These are phyloP conservation scores for Hirtodrosophila confusa DNA, from an alignment of 2,888 invertebrate species.

Conservation along the genomic window DNA sequence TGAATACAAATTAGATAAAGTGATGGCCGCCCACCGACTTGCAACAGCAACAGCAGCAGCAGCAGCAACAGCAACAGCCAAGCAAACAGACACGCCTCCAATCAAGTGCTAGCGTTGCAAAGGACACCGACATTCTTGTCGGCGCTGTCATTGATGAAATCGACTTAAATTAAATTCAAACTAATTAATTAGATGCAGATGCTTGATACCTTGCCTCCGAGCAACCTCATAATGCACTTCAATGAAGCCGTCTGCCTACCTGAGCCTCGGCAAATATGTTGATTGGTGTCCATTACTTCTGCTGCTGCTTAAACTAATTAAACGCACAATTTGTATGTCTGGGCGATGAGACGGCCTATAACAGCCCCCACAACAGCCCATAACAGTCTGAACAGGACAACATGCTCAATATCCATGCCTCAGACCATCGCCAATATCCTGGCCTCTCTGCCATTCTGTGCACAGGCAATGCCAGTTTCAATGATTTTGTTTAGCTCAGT, in stretches of 20 bases:
- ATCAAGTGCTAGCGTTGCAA: constrained; percentile 44
- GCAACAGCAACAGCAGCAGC: constrained; percentile 22
- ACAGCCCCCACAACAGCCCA: constrained; percentile 22
- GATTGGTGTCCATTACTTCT: constrained; percentile 30
- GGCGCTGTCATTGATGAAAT: constrained; percentile 61
- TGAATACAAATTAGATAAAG: constrained; percentile 76
- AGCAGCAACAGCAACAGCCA: constrained; percentile 9
- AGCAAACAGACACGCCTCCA: constrained; percentile 63
- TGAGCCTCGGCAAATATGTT: constrained; percentile 19
- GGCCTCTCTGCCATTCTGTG: constrained; percentile 31
- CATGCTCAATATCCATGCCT: constrained; percentile 37
- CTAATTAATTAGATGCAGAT: constrained; percentile 77
- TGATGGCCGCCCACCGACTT: constrained; percentile 60
- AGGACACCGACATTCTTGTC: constrained; percentile 45
- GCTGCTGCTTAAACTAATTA: constrained; percentile 60
- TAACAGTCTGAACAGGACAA: constrained; percentile 25
- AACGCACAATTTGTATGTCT: constrained; percentile 54
- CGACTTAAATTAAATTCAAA: constrained; percentile 78
- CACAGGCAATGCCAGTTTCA: constrained; percentile 72
- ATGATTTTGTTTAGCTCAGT: constrained; percentile 82
- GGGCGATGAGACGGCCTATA: constrained; percentile 16
- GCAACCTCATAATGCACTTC: constrained; percentile 26
- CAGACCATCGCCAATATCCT: constrained; percentile 7
- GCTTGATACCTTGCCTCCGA: constrained; percentile 4
- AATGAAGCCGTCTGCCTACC: constrained; percentile 34